Conservation (phyloP, 2,888 invertebrate species). For the Orthosia incerta region DNA sequence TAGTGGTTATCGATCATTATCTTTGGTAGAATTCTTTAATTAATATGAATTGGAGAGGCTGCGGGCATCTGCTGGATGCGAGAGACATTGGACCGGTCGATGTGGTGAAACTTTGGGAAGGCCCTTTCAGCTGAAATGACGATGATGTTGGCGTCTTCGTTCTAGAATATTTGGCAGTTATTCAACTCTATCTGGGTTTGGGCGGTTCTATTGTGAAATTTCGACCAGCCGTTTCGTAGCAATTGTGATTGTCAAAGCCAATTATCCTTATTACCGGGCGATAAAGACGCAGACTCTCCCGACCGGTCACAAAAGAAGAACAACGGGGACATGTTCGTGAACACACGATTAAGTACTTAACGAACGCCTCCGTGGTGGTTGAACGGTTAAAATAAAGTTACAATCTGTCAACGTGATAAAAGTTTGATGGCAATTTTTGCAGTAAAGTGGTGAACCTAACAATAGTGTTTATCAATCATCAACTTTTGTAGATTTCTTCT, state of each 20-base stretch:
- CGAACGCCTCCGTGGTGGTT: slow-evolving; percentile 5
- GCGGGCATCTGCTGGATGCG: too few relatives aligned
- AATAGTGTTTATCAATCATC: not conserved
- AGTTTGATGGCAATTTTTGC: not conserved
- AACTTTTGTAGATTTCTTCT: not conserved
- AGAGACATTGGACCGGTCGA: too few relatives aligned
- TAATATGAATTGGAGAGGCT: not conserved
- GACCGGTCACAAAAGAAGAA: slow-evolving; percentile 27
- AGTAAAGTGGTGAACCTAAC: not conserved
- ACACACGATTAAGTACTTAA: too few relatives aligned
- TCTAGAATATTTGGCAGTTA: too few relatives aligned
- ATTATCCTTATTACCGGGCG: slow-evolving; percentile 70
- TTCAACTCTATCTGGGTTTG: too few relatives aligned
- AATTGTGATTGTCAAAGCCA: slow-evolving; percentile 73
- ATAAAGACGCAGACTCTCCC: slow-evolving; percentile 67
- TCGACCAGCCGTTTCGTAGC: slow-evolving; percentile 27
- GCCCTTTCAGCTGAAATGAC: too few relatives aligned
- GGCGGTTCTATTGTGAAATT: too few relatives aligned
- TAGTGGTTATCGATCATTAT: not conserved
- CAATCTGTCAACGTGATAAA: slow-evolving; percentile 5
- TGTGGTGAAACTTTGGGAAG: too few relatives aligned
- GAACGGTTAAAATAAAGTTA: slow-evolving; percentile 2
- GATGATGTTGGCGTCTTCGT: too few relatives aligned
- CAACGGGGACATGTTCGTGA: too few relatives aligned
- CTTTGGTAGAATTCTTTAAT: not conserved